A percentile compares a stretch with the other conserved stretches of the same genome.
These are phyloP conservation scores for Troilus luridus DNA, from an alignment of 2,888 invertebrate genomes.

Conservation along the genomic window DNA sequence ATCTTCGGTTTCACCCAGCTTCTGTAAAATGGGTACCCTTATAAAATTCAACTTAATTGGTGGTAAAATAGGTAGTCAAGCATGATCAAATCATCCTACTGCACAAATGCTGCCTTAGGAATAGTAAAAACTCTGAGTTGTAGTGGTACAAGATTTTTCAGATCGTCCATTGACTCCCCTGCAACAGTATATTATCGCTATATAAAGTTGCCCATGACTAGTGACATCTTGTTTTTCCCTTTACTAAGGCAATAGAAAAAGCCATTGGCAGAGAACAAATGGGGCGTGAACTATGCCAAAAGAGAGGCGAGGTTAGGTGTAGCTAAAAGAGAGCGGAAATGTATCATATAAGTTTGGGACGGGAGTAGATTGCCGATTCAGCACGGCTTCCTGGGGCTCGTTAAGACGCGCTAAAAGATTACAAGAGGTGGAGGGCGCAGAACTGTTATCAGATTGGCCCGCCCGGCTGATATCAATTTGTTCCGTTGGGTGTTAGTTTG, in stretches of 20 bases:
- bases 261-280: neutral
- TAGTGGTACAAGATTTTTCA: too few species aligned
- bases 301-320: neutral
- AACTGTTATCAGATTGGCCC: slow-evolving; percentile 36
- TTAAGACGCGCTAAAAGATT: slow-evolving; percentile 8
- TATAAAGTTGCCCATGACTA: too few species aligned
- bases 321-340: neutral
- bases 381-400: neutral
- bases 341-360: slow-evolving; percentile 12
- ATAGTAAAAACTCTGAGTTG: too few species aligned
- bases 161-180: too few species aligned
- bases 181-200: too few species aligned
- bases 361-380: slow-evolving; percentile 16
- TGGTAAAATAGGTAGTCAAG: too few species aligned
- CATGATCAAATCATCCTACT: too few species aligned
- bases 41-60: too few species aligned
- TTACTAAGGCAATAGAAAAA: neutral
- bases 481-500: slow-evolving; percentile 18
- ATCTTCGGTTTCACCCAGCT: too few species aligned
- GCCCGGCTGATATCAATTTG: slow-evolving; percentile 8
- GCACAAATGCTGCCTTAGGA: too few species aligned
- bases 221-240: neutral
- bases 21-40: too few species aligned
- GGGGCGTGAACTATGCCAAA: neutral
- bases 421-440: neutral